Evolutionary conservation across 2,797 vertebrate species (phyloP).

Genomic region (Tapera naevia): DNA sequence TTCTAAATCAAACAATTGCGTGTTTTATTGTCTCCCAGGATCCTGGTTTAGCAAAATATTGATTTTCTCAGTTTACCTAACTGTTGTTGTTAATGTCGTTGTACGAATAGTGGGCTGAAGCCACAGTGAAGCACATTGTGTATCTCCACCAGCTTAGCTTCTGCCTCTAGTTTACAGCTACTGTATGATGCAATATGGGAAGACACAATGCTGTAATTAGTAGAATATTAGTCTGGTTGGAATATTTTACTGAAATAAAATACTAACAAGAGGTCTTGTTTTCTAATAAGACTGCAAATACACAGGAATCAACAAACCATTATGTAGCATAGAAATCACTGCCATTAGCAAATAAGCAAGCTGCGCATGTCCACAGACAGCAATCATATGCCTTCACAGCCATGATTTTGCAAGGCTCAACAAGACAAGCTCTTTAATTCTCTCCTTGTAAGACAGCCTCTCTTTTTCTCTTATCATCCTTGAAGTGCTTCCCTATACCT

Average conservation of each 20-base stretch:
- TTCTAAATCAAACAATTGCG: neutral
- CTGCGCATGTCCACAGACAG: neutral
- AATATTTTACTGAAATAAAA: slow-evolving; percentile 1
- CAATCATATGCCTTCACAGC: neutral
- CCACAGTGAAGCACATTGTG: neutral
- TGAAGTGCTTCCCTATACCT: neutral
- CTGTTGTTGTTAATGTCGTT: neutral
- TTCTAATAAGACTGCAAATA: neutral
- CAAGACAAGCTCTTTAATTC: neutral
- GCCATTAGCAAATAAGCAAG: neutral
- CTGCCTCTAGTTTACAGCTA: neutral
- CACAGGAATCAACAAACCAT: neutral
- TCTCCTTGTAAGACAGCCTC: neutral
- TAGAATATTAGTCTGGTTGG: neutral
- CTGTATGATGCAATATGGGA: neutral
- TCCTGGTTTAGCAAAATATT: neutral
- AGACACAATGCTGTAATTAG: neutral
- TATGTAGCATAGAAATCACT: neutral
- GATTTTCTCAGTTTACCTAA: neutral
- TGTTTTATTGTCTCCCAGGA: neutral
- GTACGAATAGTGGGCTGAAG: neutral
- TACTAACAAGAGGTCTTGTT: neutral
- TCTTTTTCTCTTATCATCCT: neutral
- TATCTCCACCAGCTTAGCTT: neutral
- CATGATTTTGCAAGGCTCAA: neutral